Evolutionary conservation across 1,140 invertebrate genomes (phyloP), one percentile per base, ranked within the genome.

Genomic region (Cephus cinctus): DNA sequence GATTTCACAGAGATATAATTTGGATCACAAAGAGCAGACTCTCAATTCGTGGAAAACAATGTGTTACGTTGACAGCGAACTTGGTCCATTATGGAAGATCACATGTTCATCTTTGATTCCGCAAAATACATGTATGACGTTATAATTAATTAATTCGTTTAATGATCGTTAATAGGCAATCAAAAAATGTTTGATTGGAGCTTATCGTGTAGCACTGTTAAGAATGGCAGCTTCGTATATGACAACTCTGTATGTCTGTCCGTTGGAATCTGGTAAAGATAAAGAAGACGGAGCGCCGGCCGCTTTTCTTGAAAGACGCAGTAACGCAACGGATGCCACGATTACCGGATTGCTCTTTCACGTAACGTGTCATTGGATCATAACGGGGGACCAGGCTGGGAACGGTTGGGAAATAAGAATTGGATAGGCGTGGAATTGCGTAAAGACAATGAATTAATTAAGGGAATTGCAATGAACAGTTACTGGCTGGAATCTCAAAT

Each of bases 371-470:
- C 38, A 36, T 5, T 65, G 63, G 63, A 56, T 61, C 6, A 54
- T 65, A 9, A 34, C 42, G 2, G 63, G 63, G 3, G 63, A 65
- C 43, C 45, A 54, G 15, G 42, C 47, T 25, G 63, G 63, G 19
- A 57, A 56, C 27, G 40, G 58, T 53, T 50, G 20, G 27, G n/a
- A n/a, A n/a, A n/a, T n/a, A n/a, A n/a, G n/a, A n/a, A n/a, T n/a
- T n/a, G n/a, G n/a, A n/a, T n/a, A n/a, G n/a, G n/a, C n/a, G n/a
- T n/a, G n/a, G n/a, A n/a, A n/a, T n/a, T n/a, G n/a, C n/a, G n/a
- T n/a, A n/a, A n/a, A n/a, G n/a, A n/a, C n/a, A n/a, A n/a, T n/a
- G n/a, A n/a, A 22, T 31, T 8, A 6, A n/a, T 14, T 19, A 16
- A 4, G 6, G 18, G 27, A 11, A 2, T 36, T 12, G 27, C 8